Evolutionary conservation across 1,140 invertebrate genomes (phyloP).

Genomic region (Daktulosphaira vitifoliae): DNA sequence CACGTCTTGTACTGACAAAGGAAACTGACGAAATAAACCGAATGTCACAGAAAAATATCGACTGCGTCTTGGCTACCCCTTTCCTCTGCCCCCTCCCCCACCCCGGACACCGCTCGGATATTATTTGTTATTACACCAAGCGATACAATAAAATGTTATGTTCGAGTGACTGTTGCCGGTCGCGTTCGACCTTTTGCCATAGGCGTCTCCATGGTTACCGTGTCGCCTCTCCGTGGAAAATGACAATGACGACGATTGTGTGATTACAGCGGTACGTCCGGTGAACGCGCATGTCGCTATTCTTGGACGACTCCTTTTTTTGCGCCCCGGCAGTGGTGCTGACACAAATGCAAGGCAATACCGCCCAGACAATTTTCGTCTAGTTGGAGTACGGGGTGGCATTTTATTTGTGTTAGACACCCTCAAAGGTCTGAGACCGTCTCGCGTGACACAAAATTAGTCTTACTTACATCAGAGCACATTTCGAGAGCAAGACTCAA

Average conservation of each 20-base stretch:
- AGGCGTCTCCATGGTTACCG: conserved; percentile 15
- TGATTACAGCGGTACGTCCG: conserved; percentile 1
- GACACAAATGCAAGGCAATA: neutral
- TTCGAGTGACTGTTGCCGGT: conserved; percentile 30
- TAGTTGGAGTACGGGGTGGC: neutral
- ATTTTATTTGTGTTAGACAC: no score
- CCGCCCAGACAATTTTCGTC: neutral
- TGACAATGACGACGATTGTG: neutral
- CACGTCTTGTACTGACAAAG: no score
- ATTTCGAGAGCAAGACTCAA: no score
- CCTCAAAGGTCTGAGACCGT: no score
- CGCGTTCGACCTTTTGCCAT: conserved; percentile 15
- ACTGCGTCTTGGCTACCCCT: neutral
- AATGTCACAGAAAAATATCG: conserved; percentile 14
- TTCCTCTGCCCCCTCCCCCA: neutral
- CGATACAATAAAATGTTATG: conserved; percentile 25
- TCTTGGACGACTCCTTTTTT: neutral
- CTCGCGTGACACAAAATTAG: no score
- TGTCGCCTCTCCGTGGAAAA: conserved; percentile 14
- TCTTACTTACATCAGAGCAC: no score
- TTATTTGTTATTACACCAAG: conserved; percentile 26
- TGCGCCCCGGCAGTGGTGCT: neutral
- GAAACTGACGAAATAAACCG: no score
- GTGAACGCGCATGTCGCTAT: conserved; percentile 11
- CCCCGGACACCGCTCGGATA: neutral